Evolutionary conservation across 2,888 invertebrate genomes (phyloP).

Genomic region (Acronicta aceris): DNA sequence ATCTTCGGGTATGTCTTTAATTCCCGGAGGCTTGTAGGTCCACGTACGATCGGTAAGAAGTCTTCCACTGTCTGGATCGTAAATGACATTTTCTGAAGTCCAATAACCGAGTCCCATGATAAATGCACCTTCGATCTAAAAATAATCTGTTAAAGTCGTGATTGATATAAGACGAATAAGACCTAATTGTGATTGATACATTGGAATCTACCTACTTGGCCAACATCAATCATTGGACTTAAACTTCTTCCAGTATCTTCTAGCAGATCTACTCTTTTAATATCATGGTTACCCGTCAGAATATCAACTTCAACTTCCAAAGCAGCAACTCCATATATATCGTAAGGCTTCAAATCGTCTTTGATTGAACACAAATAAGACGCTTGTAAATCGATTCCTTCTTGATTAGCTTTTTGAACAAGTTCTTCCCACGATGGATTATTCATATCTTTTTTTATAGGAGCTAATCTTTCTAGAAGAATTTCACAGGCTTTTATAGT

Average conservation of each 20-base stretch:
- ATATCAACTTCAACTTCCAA: constrained; percentile 94
- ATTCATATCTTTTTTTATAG: constrained; percentile 86
- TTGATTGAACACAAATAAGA: constrained; percentile 88
- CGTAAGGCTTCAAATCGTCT: constrained; percentile 88
- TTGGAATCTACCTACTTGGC: constrained; percentile 84
- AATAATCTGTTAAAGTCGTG: neutral
- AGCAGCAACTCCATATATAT: constrained; percentile 90
- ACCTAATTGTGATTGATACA: neutral
- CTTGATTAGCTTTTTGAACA: constrained; percentile 84
- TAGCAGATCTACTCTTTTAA: constrained; percentile 91
- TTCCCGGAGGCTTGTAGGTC: constrained; percentile 94
- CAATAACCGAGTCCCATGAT: constrained; percentile 94
- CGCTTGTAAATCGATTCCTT: constrained; percentile 90
- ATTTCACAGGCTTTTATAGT: constrained; percentile 91
- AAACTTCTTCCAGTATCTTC: constrained; percentile 93
- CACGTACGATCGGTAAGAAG: constrained; percentile 94
- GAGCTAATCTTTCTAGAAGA: constrained; percentile 89
- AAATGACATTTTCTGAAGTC: constrained; percentile 92
- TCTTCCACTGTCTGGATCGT: constrained; percentile 90
- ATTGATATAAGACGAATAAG: neutral
- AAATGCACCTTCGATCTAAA: constrained; percentile 92
- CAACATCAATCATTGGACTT: constrained; percentile 92
- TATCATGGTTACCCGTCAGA: constrained; percentile 93
- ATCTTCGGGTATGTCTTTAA: constrained; percentile 94
- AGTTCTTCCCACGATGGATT: constrained; percentile 90